Base-by-base conservation (phyloP, 2,113 vertebrate genomes). In the Tetrao urogallus region DNA sequence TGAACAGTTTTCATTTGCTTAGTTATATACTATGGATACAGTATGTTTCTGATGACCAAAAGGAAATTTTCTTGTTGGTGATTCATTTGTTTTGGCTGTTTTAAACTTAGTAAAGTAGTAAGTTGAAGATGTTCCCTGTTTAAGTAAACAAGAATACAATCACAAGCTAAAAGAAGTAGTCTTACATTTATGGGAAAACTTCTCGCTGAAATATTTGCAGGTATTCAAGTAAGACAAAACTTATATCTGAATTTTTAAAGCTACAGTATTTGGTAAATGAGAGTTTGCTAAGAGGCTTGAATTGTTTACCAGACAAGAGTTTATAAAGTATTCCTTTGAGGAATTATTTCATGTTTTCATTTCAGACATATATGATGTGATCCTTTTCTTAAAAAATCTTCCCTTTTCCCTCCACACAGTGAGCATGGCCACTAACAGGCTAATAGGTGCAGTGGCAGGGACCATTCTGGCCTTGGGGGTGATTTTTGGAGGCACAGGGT, bases 401-500 rank as follows among this genome's bases (percentile, higher is more conserved):
- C 94, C 98, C 89, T 99, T 99, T 99, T 99, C 98, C 99, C 98
- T 99, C 98, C 98, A 78, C 98, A 99, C 99, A 99, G 99, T 99
- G 99, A 99, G 98, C 99, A 98, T 99, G 99, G 99, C 99, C 92
- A 99, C 99, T 98, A 99, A 99, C 99, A 99, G 99, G 98, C 99
- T 99, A 97, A 99, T 99, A 99, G 99, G 99, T 98, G 99, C 99
- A 97, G 99, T 99, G 98, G 99, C 99, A 97, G 99, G 99, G 99
- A 99, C 99, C 98, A 98, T 99, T 99, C 99, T 99, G 99, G 99
- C 99, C 98, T 99, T 99, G 98, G 99, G 99, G 99, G 99, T 99
- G 99, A 99, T 99, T 98, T 99, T 99, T 99, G 99, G 99, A 99
- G 99, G 99, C 98, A 99, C 99, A 98, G 99, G 99, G 99, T 99